Percentiles rank a stretch among this genome's conserved stretches.
phyloP scores from a whole-genome alignment of 37 sponge, comb jelly and placozoan species.

The Lycopodina hypogea region DNA sequence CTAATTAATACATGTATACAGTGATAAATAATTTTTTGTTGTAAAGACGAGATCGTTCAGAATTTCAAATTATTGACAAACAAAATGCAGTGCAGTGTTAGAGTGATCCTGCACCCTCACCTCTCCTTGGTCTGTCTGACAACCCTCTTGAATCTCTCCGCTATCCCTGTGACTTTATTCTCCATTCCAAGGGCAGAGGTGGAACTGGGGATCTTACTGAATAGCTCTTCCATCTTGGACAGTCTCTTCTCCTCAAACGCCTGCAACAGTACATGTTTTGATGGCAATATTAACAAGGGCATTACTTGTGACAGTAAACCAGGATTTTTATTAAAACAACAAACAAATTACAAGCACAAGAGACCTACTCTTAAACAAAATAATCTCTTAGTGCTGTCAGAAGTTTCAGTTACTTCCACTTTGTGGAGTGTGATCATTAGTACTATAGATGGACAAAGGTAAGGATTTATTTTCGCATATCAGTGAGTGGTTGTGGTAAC shows the following conservation, averaged over 20 bases:
- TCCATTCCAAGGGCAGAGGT: conserved; percentile 43
- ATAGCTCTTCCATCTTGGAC: conserved; percentile 7
- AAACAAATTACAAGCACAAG: neutral
- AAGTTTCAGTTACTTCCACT: no score
- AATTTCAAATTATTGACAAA: no score
- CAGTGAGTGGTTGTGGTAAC: no score
- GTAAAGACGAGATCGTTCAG: no score
- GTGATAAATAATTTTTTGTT: no score
- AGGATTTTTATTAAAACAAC: neutral
- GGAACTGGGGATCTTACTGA: conserved; percentile 8
- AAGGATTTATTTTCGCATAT: no score
- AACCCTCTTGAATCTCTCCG: conserved; percentile 34
- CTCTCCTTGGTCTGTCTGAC: conserved; percentile 43
- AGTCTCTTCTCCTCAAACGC: conserved; percentile 27
- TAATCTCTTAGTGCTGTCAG: no score
- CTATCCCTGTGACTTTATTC: conserved; percentile 29
- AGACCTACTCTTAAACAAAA: no score
- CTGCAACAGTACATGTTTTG: neutral
- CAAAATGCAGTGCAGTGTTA: neutral
- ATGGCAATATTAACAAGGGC: neutral
- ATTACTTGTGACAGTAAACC: neutral
- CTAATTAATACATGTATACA: no score
- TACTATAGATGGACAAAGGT: no score
- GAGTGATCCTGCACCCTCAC: conserved; percentile 1
- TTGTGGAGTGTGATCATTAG: no score